Conservation (phyloP, 2,113 vertebrate genomes). For the Bos taurus region DNA sequence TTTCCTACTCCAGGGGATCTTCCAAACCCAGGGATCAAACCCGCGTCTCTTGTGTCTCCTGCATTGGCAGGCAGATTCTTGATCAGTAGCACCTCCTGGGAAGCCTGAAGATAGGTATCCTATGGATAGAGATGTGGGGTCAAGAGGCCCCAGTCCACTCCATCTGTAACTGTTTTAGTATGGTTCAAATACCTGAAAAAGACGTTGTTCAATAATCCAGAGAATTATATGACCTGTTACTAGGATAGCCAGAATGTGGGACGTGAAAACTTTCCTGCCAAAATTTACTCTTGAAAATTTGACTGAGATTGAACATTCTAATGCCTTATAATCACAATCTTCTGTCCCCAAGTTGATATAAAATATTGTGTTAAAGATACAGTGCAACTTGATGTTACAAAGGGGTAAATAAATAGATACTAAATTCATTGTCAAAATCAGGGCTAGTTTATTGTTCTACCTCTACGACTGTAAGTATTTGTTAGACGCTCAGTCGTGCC, state of each 20-base stretch:
- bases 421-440: background rate
- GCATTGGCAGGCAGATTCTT: background rate
- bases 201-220: fast-evolving
- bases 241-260: background rate
- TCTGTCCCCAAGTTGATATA: no score
- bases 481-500: background rate
- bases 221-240: background rate
- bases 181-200: background rate
- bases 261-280: background rate
- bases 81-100: background rate
- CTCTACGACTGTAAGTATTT: fast-evolving
- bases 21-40: background rate
- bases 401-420: background rate
- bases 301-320: background rate
- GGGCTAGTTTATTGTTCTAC: background rate
- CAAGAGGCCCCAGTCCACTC: background rate
- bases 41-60: background rate
- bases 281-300: background rate
- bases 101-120: background rate
- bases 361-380: background rate
- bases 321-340: no score
- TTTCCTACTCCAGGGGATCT: background rate
- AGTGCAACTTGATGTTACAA: background rate
- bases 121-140: fast-evolving
- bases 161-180: fast-evolving